A percentile compares a stretch with the other conserved stretches of the same genome.
Conservation (phyloP, 2,888 invertebrate species). For the Pyrochroa serraticornis region DNA sequence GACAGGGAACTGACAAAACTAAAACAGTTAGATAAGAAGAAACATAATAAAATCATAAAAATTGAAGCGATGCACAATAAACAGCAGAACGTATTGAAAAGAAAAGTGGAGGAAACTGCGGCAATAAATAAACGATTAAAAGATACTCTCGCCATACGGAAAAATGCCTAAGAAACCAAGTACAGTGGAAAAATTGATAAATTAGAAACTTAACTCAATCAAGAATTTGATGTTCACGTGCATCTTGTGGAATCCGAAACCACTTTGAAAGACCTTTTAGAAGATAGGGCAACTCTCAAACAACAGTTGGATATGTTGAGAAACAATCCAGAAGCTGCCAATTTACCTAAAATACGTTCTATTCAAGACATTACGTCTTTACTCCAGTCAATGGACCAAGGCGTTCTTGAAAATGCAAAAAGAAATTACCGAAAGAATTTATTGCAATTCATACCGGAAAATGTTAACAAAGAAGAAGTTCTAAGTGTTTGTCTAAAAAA, state of each 20-base stretch:
- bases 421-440: too few species aligned
- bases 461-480: too few species aligned
- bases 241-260: constrained; percentile 79
- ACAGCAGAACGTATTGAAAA: constrained; percentile 81
- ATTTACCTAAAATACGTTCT: constrained; percentile 49
- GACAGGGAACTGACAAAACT: constrained; percentile 81
- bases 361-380: too few species aligned
- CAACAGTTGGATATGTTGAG: constrained; percentile 62
- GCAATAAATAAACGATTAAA: constrained; percentile 84
- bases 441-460: too few species aligned
- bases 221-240: constrained; percentile 79
- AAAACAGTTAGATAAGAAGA: constrained; percentile 81
- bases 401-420: too few species aligned
- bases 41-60: constrained; percentile 78
- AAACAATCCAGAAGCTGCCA: constrained; percentile 53
- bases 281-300: constrained; percentile 68
- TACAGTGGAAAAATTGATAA: constrained; percentile 53
- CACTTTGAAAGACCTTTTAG: constrained; percentile 76
- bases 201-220: constrained; percentile 63
- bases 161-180: constrained; percentile 62
- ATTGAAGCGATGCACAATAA: constrained; percentile 79
- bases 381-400: too few species aligned
- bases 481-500: too few species aligned
- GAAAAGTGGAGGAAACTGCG: constrained; percentile 88
- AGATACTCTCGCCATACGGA: constrained; percentile 70